phyloP scores from a whole-genome alignment of 2,113 vertebrate species.

The Oreochromis aureus region DNA sequence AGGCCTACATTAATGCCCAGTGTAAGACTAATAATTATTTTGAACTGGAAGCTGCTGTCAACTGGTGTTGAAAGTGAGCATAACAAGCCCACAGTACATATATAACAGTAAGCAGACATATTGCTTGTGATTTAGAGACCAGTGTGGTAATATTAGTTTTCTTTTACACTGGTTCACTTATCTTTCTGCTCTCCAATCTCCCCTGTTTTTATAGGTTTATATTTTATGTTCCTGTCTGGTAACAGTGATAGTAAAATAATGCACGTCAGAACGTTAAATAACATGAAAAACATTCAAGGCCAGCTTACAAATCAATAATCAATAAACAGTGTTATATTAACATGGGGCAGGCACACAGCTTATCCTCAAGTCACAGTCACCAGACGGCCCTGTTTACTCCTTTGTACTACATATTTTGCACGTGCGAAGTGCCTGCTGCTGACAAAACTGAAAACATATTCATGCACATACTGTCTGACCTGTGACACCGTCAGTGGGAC shows the following conservation, averaged over 20 bases:
- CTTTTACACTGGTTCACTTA: not conserved
- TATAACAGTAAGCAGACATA: not conserved
- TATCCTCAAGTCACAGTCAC: not conserved
- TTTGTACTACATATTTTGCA: not conserved
- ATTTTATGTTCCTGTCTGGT: not conserved
- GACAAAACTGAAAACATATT: not conserved
- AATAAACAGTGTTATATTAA: not conserved
- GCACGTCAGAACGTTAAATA: not conserved
- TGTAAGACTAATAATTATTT: not conserved
- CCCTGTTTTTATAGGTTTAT: not conserved
- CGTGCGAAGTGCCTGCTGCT: not conserved
- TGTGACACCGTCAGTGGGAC: not conserved
- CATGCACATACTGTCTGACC: not conserved
- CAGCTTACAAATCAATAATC: not conserved
- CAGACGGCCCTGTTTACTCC: not conserved
- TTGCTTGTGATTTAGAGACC: not conserved
- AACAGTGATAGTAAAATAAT: not conserved
- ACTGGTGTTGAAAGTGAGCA: not conserved
- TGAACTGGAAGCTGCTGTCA: not conserved
- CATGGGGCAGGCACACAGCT: not conserved
- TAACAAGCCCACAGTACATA: not conserved
- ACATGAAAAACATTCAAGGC: not conserved
- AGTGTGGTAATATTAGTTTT: not conserved
- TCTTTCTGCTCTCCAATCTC: not conserved
- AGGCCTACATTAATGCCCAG: not conserved